A percentile compares a stretch with the other conserved stretches of the same genome.
Evolutionary conservation across 2,888 invertebrate species (phyloP).

Genomic region (Tupiocoris notatus): DNA sequence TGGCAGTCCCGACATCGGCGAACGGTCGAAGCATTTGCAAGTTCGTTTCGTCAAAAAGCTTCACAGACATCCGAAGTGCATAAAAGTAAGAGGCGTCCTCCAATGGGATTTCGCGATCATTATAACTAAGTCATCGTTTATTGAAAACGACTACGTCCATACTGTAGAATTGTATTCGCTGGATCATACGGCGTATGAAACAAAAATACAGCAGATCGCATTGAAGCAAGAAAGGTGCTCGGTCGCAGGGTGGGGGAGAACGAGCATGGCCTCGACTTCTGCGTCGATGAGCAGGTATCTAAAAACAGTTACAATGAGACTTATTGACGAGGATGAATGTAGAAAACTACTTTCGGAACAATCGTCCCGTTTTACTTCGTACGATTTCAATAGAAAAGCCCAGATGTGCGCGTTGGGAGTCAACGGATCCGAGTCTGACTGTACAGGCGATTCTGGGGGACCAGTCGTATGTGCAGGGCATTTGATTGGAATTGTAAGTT

Average conservation of each 20-base stretch:
- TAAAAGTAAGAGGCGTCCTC: not conserved
- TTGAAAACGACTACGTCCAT: not conserved
- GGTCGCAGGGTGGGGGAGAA: not conserved
- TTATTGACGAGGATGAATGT: not conserved
- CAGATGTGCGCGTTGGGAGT: constrained; percentile 3
- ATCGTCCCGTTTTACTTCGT: not conserved
- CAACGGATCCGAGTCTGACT: not conserved
- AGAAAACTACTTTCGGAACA: not conserved
- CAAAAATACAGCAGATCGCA: not conserved
- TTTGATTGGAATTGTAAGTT: constrained; percentile 5
- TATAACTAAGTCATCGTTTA: not conserved
- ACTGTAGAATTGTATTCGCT: not conserved
- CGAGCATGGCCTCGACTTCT: not conserved
- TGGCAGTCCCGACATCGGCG: not conserved
- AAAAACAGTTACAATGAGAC: not conserved
- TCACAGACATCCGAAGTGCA: constrained; percentile 2
- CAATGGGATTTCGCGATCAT: constrained; percentile 13
- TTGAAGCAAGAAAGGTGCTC: no score
- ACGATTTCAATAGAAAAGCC: not conserved
- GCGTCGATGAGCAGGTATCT: not conserved
- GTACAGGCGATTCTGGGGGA: constrained; percentile 17
- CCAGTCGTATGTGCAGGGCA: constrained; percentile 2
- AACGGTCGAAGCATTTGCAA: not conserved
- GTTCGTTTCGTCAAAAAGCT: not conserved
- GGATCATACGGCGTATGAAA: not conserved